These are phyloP conservation scores for Excalfactoria chinensis DNA, from an alignment of 2,113 vertebrate species.

Conservation along the genomic window DNA sequence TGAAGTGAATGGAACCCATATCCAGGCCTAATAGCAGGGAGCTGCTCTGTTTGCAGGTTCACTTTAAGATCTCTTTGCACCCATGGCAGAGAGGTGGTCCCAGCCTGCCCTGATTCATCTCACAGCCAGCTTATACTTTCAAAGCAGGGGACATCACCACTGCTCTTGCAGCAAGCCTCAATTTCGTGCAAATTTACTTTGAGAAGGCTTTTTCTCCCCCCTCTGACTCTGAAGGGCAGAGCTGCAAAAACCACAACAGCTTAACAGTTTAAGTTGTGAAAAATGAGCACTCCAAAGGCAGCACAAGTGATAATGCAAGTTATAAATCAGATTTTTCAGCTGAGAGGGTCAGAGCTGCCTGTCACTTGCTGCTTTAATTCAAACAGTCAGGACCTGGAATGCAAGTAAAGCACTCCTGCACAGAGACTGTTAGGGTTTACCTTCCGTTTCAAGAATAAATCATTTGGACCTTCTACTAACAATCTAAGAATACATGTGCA, in stretches of 20 bases:
- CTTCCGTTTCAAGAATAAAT: neutral
- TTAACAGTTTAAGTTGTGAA: too few species aligned
- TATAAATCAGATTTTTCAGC: neutral
- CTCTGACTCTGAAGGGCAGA: neutral
- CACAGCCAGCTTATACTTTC: rapidly evolving
- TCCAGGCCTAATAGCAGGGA: neutral
- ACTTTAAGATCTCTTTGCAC: neutral
- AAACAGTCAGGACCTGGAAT: rapidly evolving
- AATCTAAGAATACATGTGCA: neutral
- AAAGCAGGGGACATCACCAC: neutral
- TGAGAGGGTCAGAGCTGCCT: neutral
- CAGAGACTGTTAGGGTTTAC: neutral
- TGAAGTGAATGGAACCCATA: neutral
- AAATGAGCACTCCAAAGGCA: neutral
- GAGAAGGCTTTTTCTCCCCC: neutral
- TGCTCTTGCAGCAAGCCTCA: neutral
- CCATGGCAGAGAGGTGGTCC: neutral
- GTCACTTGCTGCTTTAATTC: neutral
- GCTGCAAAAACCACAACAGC: neutral
- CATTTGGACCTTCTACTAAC: neutral
- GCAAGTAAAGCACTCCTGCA: neutral
- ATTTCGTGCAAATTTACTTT: neutral
- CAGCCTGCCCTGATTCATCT: neutral
- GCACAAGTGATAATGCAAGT: neutral
- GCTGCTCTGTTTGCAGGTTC: neutral